Evolutionary conservation across 1,140 invertebrate genomes (phyloP).

Genomic region (Drosophila ananassae): DNA sequence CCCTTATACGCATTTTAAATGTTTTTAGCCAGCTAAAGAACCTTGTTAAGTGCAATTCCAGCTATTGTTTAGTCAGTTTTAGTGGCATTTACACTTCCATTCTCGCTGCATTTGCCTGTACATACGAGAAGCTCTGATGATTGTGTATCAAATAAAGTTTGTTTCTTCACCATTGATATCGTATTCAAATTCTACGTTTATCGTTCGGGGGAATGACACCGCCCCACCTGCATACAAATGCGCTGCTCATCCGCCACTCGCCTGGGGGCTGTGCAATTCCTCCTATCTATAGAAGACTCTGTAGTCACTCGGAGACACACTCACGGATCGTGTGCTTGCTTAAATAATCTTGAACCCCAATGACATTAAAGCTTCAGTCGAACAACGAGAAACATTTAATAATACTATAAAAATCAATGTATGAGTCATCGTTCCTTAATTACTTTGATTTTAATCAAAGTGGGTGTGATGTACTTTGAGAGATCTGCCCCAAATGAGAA

Average conservation of each 20-base stretch:
- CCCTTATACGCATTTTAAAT: constrained; percentile 41
- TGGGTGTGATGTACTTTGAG: not conserved
- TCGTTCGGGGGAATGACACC: constrained; percentile 33
- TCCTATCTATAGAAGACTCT: constrained; percentile 11
- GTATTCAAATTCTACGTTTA: constrained; percentile 33
- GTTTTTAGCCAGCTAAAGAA: constrained; percentile 50
- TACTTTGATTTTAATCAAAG: constrained; percentile 2
- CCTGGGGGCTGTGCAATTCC: constrained; percentile 3
- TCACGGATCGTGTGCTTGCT: constrained; percentile 1
- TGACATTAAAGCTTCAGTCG: constrained; percentile 2
- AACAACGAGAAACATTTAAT: not conserved
- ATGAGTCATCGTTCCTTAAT: not conserved
- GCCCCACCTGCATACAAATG: constrained; percentile 43
- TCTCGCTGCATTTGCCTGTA: constrained; percentile 48
- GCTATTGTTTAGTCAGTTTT: constrained; percentile 52
- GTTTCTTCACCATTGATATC: constrained; percentile 37
- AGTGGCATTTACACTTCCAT: constrained; percentile 52
- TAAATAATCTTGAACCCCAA: constrained; percentile 31
- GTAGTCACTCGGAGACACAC: constrained; percentile 6
- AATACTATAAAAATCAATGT: not conserved
- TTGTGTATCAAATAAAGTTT: constrained; percentile 52
- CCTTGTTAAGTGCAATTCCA: constrained; percentile 56
- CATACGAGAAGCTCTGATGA: constrained; percentile 48
- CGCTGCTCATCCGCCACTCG: constrained; percentile 8
- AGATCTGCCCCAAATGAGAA: not conserved